These are phyloP conservation scores for Osedax fenrisi DNA, from an alignment of 2,888 invertebrate species.

Conservation along the genomic window DNA sequence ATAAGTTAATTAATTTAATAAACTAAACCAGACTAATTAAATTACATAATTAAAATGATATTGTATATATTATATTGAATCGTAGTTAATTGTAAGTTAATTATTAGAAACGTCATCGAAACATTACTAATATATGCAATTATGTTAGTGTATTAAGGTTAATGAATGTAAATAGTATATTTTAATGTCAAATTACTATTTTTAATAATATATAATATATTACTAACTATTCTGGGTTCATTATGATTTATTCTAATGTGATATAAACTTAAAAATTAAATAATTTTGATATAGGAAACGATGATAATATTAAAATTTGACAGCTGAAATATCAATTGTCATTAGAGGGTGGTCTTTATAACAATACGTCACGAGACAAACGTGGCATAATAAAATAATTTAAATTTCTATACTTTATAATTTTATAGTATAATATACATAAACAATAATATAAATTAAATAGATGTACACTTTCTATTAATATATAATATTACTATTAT, in stretches of 20 bases:
- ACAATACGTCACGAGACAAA: not conserved
- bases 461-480: no score
- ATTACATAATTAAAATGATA: not conserved
- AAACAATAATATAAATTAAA: no score
- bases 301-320: not conserved
- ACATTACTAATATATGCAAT: no score
- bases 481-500: no score
- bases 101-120: not conserved
- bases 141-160: no score
- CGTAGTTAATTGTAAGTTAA: not conserved
- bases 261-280: not conserved
- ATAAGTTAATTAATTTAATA: no score
- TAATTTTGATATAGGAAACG: not conserved
- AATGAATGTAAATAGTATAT: no score
- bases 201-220: no score
- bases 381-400: not conserved
- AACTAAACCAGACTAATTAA: no score
- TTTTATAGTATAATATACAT: no score
- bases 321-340: not conserved
- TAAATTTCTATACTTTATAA: no score
- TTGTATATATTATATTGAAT: not conserved
- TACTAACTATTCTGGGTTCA: constrained; percentile 34
- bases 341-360: not conserved
- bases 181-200: no score
- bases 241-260: constrained; percentile 2